These are phyloP conservation scores for Garrulus glandarius DNA, from an alignment of 2,797 vertebrate genomes.

Conservation along the genomic window DNA sequence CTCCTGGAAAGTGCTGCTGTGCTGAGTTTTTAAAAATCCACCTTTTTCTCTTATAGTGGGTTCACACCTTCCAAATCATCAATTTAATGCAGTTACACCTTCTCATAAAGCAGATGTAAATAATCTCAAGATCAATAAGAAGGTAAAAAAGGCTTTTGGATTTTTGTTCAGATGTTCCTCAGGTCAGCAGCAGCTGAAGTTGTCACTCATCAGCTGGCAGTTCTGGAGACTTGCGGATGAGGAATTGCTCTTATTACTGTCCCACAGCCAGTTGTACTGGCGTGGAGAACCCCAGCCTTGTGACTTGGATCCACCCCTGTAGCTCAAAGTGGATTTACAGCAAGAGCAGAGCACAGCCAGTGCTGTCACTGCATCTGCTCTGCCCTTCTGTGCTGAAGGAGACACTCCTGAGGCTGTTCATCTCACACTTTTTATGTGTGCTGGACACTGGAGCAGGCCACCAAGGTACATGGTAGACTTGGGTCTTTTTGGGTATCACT, in stretches of 20 bases:
- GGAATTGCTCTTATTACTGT: background rate
- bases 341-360: background rate
- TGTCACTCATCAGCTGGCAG: background rate
- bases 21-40: background rate
- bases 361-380: background rate
- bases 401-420: background rate
- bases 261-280: background rate
- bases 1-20: background rate
- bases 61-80: background rate
- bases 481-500: background rate
- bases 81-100: background rate
- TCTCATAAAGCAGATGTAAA: background rate
- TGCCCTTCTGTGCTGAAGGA: background rate
- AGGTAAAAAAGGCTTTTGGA: background rate
- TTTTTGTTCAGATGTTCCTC: background rate
- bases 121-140: background rate
- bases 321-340: background rate
- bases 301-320: background rate
- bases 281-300: background rate
- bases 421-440: background rate
- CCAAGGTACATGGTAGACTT: background rate
- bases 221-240: background rate
- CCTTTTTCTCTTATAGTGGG: background rate
- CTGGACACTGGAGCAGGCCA: background rate
- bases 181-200: background rate